These are phyloP conservation scores for Lagocephalus sceleratus DNA, from an alignment of 2,797 vertebrate genomes.

Conservation along the genomic window DNA sequence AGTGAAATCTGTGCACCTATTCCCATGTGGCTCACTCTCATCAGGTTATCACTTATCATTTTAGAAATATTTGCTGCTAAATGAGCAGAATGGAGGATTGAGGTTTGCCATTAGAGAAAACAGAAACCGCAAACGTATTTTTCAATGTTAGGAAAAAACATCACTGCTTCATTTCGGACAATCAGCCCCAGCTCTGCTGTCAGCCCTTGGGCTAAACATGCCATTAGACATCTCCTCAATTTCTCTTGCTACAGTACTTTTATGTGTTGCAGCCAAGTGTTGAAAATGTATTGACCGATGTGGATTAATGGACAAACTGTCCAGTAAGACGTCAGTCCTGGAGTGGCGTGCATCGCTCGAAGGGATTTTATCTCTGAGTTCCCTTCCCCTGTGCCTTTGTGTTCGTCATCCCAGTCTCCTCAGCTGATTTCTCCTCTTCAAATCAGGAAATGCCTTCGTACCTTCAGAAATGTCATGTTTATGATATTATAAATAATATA, in stretches of 20 bases:
- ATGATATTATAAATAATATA: no score
- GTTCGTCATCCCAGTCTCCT: conserved; percentile 6
- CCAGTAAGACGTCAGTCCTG: conserved; percentile 42
- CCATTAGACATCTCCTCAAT: conserved; percentile 51
- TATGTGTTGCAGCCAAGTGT: conserved; percentile 35
- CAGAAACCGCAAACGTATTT: not conserved
- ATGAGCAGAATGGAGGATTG: no score
- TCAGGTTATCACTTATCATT: no score
- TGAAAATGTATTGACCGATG: conserved; percentile 44
- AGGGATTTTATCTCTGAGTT: conserved; percentile 38
- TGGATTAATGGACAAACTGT: conserved; percentile 56
- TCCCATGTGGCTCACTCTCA: no score
- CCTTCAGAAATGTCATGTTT: no score
- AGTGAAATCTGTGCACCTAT: no score
- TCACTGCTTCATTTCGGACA: conserved; percentile 6
- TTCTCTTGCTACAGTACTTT: conserved; percentile 40
- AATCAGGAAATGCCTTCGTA: no score
- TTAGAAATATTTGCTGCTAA: no score
- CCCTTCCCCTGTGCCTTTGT: conserved; percentile 28
- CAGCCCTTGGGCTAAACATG: conserved; percentile 48
- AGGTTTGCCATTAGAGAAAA: not conserved
- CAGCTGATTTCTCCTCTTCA: no score
- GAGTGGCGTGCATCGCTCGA: conserved; percentile 41
- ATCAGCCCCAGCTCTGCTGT: conserved; percentile 17
- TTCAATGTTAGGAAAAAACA: conserved; percentile 2